phyloP scores from a whole-genome alignment of 2,113 vertebrate genomes.

The Salminus brasiliensis region DNA sequence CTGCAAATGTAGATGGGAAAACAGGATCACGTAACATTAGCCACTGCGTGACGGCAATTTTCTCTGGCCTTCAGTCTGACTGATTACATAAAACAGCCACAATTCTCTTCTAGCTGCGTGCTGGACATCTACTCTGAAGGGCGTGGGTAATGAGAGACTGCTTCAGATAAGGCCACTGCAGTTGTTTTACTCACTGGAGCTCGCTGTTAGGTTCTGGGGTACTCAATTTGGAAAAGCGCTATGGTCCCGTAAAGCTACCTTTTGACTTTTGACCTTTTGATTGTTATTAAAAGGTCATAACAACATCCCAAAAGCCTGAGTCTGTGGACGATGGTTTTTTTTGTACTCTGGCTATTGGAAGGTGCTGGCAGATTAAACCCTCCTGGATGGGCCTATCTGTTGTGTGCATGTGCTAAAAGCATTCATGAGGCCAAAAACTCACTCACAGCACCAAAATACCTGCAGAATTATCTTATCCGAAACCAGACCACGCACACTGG shows the following conservation, averaged over 20 bases:
- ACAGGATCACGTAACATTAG: not conserved
- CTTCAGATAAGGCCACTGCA: not conserved
- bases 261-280: no score
- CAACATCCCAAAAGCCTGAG: not conserved
- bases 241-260: no score
- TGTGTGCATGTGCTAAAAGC: constrained; percentile 5
- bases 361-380: not conserved
- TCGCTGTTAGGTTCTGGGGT: not conserved
- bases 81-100: not conserved
- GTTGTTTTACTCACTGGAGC: not conserved
- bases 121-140: not conserved
- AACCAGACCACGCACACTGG: not conserved
- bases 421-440: not conserved
- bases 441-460: not conserved
- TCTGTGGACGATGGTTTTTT: not conserved
- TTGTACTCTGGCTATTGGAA: not conserved
- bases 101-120: not conserved
- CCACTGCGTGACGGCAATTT: not conserved
- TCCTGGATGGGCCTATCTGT: not conserved
- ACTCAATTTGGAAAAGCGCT: not conserved
- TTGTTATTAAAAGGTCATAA: not conserved
- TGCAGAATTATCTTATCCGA: constrained; percentile 9
- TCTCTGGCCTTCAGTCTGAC: not conserved
- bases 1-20: not conserved
- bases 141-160: not conserved